A percentile compares a stretch with the other conserved stretches of the same genome.
phyloP scores from a whole-genome alignment of 2,113 vertebrate genomes.

The Mastomys coucha region DNA sequence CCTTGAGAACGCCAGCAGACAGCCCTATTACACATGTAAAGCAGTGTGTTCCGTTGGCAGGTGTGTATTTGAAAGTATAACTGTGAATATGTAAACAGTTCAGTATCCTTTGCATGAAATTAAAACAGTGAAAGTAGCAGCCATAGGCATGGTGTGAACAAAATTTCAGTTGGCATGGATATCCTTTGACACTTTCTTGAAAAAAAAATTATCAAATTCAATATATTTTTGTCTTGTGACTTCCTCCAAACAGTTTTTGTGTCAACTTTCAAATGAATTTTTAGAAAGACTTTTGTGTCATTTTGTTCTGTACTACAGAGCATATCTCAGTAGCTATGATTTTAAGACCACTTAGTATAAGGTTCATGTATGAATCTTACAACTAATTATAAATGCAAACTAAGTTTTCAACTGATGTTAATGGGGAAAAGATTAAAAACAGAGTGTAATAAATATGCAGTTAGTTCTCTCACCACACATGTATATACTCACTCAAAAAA shows the following conservation, averaged over 20 bases:
- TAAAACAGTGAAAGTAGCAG: conserved; percentile 39
- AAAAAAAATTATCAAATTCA: conserved; percentile 31
- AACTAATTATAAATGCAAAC: conserved; percentile 49
- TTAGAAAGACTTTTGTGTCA: neutral
- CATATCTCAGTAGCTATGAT: neutral
- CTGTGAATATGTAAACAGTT: conserved; percentile 56
- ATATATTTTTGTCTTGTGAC: neutral
- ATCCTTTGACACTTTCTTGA: conserved; percentile 6
- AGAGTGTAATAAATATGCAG: conserved; percentile 5
- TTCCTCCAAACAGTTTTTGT: neutral
- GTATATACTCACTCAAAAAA: neutral
- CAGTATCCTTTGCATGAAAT: conserved; percentile 8
- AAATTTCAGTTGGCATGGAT: conserved; percentile 24
- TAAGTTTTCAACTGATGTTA: conserved; percentile 50
- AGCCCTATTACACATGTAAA: conserved; percentile 94
- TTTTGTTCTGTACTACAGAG: neutral
- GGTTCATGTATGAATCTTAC: conserved; percentile 25
- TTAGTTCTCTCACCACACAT: neutral
- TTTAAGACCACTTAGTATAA: conserved; percentile 42
- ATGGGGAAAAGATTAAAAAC: neutral
- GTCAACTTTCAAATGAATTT: conserved; percentile 52
- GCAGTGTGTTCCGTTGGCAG: conserved; percentile 94
- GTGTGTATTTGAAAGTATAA: conserved; percentile 84
- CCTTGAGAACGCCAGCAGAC: conserved; percentile 94
- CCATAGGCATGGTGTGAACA: conserved; percentile 23